A percentile compares a stretch with the other conserved stretches of the same genome.
Evolutionary conservation across 2,888 invertebrate genomes (phyloP).

Genomic region (Amphipoea oculea): DNA sequence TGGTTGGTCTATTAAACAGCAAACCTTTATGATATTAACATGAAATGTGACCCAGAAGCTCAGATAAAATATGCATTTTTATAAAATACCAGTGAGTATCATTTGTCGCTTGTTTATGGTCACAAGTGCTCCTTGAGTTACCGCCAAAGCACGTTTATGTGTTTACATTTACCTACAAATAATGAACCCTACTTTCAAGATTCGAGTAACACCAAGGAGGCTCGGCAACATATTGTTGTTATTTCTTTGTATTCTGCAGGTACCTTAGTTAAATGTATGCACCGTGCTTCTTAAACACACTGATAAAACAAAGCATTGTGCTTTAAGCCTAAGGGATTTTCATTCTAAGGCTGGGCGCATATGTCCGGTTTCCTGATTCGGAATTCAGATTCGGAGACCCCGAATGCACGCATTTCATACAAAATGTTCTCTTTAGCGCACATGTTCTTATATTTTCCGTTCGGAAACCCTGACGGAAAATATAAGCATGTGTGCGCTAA

Average conservation of each 20-base stretch:
- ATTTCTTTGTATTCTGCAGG: constrained; percentile 48
- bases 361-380: no score
- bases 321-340: neutral
- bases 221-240: constrained; percentile 37
- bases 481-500: no score
- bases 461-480: no score
- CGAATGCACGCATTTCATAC: no score
- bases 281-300: constrained; percentile 18
- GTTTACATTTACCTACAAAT: constrained; percentile 53
- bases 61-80: neutral
- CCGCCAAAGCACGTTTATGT: constrained; percentile 53
- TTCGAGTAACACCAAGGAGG: constrained; percentile 36
- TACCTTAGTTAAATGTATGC: constrained; percentile 23
- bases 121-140: constrained; percentile 57
- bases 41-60: neutral
- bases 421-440: no score
- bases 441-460: no score
- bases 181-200: constrained; percentile 46
- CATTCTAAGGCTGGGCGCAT: neutral
- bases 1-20: neutral
- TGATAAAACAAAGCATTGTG: neutral
- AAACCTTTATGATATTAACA: neutral
- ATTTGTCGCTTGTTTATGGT: constrained; percentile 62
- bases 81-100: constrained; percentile 55
- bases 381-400: no score